Conservation (phyloP, 2,113 vertebrate species). For the Nothocercus julius region DNA sequence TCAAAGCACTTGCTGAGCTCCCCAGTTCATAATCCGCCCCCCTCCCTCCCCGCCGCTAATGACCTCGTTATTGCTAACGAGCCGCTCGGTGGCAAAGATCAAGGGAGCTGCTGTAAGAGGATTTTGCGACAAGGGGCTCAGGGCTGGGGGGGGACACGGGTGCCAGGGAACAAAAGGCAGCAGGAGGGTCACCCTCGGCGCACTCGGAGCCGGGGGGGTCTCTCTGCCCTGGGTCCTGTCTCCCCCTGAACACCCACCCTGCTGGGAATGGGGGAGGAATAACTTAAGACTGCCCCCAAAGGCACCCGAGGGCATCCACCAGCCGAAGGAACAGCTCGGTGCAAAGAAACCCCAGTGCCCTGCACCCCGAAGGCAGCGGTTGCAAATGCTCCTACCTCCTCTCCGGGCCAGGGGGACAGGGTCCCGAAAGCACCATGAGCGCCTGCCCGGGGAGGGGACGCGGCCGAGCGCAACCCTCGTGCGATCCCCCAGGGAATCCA, state of each 20-base stretch:
- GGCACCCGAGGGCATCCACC: neutral
- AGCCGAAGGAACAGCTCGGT: neutral
- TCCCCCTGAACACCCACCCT: too few relatives aligned
- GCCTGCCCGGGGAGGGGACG: neutral
- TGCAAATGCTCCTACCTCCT: neutral
- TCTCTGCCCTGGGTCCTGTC: too few relatives aligned
- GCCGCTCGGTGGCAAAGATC: neutral
- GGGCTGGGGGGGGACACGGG: neutral
- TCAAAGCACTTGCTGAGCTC: neutral
- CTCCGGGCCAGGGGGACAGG: accelerated
- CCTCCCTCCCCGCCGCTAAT: constrained; percentile 5
- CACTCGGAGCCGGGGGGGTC: accelerated
- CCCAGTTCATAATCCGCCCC: constrained; percentile 24
- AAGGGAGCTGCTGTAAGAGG: constrained; percentile 44
- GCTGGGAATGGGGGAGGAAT: too few relatives aligned
- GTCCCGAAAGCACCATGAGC: accelerated
- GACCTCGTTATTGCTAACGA: constrained; percentile 61
- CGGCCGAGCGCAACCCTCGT: accelerated
- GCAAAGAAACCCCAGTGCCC: neutral
- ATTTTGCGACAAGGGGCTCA: neutral
- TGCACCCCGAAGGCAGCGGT: neutral
- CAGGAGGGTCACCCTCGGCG: neutral
- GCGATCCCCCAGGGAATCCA: neutral
- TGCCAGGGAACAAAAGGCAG: constrained; percentile 17
- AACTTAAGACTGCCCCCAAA: neutral